Evolutionary conservation across 2,797 vertebrate genomes (phyloP).

Genomic region (Babyrousa celebensis): DNA sequence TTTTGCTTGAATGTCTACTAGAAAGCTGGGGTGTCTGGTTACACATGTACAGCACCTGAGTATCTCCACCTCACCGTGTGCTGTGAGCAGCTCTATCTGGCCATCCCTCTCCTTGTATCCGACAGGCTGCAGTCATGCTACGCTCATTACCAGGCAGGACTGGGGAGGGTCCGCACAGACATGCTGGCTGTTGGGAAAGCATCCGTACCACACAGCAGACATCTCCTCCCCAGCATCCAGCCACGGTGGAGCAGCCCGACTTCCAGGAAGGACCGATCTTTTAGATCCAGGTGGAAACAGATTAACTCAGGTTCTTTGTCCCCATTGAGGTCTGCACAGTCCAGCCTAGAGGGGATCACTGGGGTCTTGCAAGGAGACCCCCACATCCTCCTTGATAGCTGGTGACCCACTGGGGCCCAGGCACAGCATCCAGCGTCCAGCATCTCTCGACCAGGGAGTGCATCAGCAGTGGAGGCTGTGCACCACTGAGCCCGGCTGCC

Average conservation of each 20-base stretch:
- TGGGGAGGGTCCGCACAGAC: not conserved
- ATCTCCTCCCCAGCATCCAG: not conserved
- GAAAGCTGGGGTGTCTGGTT: not conserved
- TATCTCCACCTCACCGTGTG: not conserved
- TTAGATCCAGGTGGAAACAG: too few relatives aligned
- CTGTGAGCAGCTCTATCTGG: not conserved
- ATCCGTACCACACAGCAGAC: too few relatives aligned
- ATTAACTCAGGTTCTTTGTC: not conserved
- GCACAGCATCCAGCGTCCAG: not conserved
- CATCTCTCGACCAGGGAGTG: not conserved
- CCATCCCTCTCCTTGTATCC: not conserved
- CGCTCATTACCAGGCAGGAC: too few relatives aligned
- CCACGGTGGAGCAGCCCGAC: not conserved
- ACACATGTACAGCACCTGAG: accelerated
- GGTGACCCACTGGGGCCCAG: accelerated
- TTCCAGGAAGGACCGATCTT: not conserved
- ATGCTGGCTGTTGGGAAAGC: not conserved
- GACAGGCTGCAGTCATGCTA: not conserved
- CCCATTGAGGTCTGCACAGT: not conserved
- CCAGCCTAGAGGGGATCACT: not conserved
- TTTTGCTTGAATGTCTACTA: not conserved
- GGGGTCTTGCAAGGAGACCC: not conserved
- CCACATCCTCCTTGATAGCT: not conserved
- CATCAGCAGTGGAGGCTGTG: not conserved
- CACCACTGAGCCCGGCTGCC: not conserved